Evolutionary conservation across 1,140 invertebrate genomes (phyloP).

Genomic region (Chrysopa pallens): DNA sequence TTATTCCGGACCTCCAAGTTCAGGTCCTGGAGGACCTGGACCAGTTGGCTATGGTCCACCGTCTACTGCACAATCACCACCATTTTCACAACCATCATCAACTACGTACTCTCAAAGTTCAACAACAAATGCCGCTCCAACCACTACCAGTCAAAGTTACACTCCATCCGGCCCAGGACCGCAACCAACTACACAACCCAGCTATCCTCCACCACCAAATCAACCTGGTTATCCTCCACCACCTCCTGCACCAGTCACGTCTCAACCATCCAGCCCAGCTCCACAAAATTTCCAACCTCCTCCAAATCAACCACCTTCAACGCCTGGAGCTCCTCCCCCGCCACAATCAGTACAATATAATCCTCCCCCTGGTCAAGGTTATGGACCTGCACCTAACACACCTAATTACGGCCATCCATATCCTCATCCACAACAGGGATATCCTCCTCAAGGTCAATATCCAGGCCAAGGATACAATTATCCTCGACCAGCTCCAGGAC

Average conservation of each 20-base stretch:
- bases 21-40: constrained; percentile 18
- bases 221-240: constrained; percentile 13
- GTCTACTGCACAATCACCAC: constrained; percentile 18
- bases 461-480: constrained; percentile 21
- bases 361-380: constrained; percentile 16
- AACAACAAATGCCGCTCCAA: constrained; percentile 13
- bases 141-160: constrained; percentile 2
- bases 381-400: constrained; percentile 9
- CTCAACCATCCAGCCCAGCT: constrained; percentile 19
- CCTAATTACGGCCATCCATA: constrained; percentile 13
- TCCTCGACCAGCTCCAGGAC: constrained; percentile 14
- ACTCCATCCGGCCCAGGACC: constrained; percentile 1
- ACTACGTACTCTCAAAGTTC: constrained; percentile 12
- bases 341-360: constrained; percentile 9
- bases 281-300: constrained; percentile 1
- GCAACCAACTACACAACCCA: constrained; percentile 12
- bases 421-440: constrained; percentile 17
- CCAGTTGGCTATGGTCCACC: constrained; percentile 19
- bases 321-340: background rate
- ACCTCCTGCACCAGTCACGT: constrained; percentile 5
- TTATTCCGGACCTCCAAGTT: constrained; percentile 11
- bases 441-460: constrained; percentile 21
- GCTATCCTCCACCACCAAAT: constrained; percentile 4
- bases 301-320: background rate
- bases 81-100: constrained; percentile 15